phyloP scores from a whole-genome alignment of 2,888 invertebrate genomes.

The Ctena decussata region DNA sequence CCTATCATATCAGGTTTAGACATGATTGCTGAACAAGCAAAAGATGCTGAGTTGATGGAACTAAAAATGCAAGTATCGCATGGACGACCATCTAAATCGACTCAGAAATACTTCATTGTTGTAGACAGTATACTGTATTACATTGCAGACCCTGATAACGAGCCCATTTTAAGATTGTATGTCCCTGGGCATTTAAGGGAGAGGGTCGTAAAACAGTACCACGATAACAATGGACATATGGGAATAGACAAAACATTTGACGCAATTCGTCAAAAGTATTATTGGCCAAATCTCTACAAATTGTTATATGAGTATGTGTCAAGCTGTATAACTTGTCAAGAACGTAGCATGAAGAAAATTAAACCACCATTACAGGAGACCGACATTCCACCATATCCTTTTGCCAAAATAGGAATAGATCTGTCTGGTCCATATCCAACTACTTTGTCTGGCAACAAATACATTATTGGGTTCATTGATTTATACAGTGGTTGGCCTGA shows the following conservation, averaged over 20 bases:
- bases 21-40: neutral
- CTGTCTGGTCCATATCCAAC: slow-evolving; percentile 44
- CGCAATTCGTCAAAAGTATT: slow-evolving; percentile 13
- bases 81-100: neutral
- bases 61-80: neutral
- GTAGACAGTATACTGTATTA: slow-evolving; percentile 30
- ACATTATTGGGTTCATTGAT: slow-evolving; percentile 30
- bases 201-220: slow-evolving; percentile 8
- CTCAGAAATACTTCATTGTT: neutral
- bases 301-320: slow-evolving; percentile 3
- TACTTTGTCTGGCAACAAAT: slow-evolving; percentile 40
- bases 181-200: neutral
- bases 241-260: slow-evolving; percentile 11
- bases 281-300: slow-evolving; percentile 10
- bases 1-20: neutral
- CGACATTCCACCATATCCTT: slow-evolving; percentile 45
- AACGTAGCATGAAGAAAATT: neutral
- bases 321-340: slow-evolving; percentile 37
- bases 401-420: slow-evolving; percentile 51
- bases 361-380: slow-evolving; percentile 47
- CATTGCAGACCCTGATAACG: slow-evolving; percentile 24
- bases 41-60: neutral
- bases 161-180: slow-evolving; percentile 20
- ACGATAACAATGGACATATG: slow-evolving; percentile 21
- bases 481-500: slow-evolving; percentile 28